Evolutionary conservation across 2,888 invertebrate genomes (phyloP), one percentile per base, ranked within the genome.

Genomic region (Barypeithes pellucidus): DNA sequence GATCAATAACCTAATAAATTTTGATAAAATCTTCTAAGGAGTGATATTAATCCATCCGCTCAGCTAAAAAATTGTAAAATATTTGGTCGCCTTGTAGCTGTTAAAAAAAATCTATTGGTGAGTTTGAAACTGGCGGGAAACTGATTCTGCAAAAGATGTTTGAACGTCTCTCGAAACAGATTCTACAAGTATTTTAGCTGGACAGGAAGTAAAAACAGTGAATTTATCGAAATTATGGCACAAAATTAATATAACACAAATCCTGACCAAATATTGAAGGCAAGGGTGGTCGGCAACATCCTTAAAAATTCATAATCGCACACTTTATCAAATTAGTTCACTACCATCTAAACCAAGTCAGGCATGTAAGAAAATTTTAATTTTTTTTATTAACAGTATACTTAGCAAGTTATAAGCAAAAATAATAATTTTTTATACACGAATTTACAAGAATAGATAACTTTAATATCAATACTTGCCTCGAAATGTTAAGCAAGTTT

Each of bases 261-360:
- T 76, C 77, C 78, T 77, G 77, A 76, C 68, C 68, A 76, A 79
- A 65, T 75, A 75, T 72, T 77, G 77, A 80, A 81, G 84, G 84
- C 84, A 84, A 84, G 84, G 82, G 80, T 75, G 81, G 81, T 84
- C 83, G 83, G 84, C 83, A 80, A 80, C 75, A 79, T 79, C 77
- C 78, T 76, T 77, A 33, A 5, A 57, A 57, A 76, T 76, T 76
- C 77, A 80, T 82, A 84, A 85, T 85, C 84, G 83, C 82, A 84
- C 85, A 85, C 84, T 85, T 85, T 85, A 85, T 85, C 85, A 85
- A 85, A 84, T 83, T 83, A 81, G 83, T 84, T 84, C 84, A 84
- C 84, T 65, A 77, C 81, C 81, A 77, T 81, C 81, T 80, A 77
- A 75, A 79, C 71, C 76, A 79, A 77, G 82, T 80, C 83, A 81